Base-by-base conservation (phyloP, 2,888 invertebrate genomes). In the Ephialtes manifestator region DNA sequence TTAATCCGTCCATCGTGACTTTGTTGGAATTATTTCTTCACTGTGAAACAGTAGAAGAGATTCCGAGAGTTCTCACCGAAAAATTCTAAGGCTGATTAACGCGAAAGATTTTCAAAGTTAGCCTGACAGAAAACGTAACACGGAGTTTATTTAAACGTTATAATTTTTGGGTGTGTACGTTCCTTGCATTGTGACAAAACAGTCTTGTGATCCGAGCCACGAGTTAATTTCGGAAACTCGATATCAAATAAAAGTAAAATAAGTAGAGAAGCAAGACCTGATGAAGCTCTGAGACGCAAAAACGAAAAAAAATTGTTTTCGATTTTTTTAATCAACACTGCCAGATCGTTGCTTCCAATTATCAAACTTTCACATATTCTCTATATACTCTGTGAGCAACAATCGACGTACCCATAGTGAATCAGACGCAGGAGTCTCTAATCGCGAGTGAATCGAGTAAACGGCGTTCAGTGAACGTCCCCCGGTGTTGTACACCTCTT, bases 391-490 rank as follows among this genome's bases (percentile, higher is more conserved):
- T 20, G 2, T 8, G 55, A 48, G 60, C 43, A 7, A 67, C 60
- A 72, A 80, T 67, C 20, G 24, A 55, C 48, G 67, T 70, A 18
- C 43, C 43, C 58, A 11, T 68, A 81, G 72, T 63, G 82, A 76
- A 79, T 75, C 76, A 71, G 71, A 60, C 65, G 39, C 79, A 67
- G 28, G 75, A 85, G 74, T 51, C 55, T 60, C 35, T 48, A 15
- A 65, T 80, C 72, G 65, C 80, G 67, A 68, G 72, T 72, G 85
- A 83, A 85, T 80, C 83, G 82, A 80, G 68, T 76, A 82, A 85
- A 79, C 79, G 60, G 31, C 85, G 83, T 83, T 83, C 80, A 68
- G 85, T 85, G 83, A 85, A 85, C 83, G 85, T 85, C 65, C 75
- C 85, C 10, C 39, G 24, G 39, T 71, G 70, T 85, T 82, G 75